Evolutionary conservation across 2,113 vertebrate species (phyloP).

Genomic region (Narcine bancroftii): DNA sequence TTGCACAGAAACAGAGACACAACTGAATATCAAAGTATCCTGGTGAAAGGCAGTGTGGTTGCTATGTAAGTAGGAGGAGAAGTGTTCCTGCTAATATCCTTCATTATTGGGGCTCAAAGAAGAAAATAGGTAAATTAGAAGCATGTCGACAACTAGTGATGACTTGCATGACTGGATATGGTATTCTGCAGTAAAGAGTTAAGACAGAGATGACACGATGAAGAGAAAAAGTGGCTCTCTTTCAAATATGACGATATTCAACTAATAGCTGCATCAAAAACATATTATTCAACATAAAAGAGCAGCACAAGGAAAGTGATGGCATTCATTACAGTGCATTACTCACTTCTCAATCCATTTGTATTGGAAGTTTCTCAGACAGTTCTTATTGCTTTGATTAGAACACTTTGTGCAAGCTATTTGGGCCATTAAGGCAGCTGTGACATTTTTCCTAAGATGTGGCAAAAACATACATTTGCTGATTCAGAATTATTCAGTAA

Average conservation of each 20-base stretch:
- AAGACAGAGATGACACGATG: not conserved
- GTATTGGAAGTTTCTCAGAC: constrained; percentile 13
- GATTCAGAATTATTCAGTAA: not conserved
- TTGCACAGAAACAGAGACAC: not conserved
- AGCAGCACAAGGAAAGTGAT: not conserved
- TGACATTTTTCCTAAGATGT: not conserved
- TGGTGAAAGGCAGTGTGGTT: not conserved
- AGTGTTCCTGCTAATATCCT: not conserved
- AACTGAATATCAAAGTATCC: not conserved
- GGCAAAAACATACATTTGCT: not conserved
- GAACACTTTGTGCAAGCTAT: constrained; percentile 5
- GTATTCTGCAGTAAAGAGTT: not conserved
- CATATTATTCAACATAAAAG: constrained; percentile 16
- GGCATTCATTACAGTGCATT: not conserved
- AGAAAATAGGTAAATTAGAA: not conserved
- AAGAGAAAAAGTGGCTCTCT: constrained; percentile 2
- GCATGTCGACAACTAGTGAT: not conserved
- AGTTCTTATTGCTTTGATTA: not conserved
- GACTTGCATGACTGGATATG: not conserved
- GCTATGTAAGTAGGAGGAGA: not conserved
- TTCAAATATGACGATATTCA: not conserved
- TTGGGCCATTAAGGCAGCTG: not conserved
- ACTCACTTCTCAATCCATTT: constrained; percentile 16
- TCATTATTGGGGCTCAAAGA: not conserved
- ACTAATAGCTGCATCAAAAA: constrained; percentile 22